Percentiles rank a stretch among this genome's conserved stretches.
phyloP scores from a whole-genome alignment of 2,113 vertebrate species.

The Pseudolaguvia tuberculata region DNA sequence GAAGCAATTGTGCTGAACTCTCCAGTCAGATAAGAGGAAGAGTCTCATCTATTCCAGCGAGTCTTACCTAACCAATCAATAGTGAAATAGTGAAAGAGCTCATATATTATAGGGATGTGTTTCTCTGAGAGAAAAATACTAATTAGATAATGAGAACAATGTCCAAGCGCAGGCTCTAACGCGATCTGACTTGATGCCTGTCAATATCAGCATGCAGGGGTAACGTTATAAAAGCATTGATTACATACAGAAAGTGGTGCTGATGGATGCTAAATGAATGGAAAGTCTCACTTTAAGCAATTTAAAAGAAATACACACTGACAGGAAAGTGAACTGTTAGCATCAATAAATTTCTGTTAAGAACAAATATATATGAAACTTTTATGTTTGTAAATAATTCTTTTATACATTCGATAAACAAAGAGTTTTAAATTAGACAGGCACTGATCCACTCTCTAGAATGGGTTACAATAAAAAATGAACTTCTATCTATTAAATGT shows the following conservation, averaged over 20 bases:
- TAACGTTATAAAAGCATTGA: conserved; percentile 25
- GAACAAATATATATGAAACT: too few species aligned
- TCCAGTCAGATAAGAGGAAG: conserved; percentile 32
- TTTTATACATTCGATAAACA: neutral
- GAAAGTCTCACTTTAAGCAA: neutral
- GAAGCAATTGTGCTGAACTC: conserved; percentile 13
- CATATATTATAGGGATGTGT: conserved; percentile 33
- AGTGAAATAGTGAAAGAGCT: conserved; percentile 42
- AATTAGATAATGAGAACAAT: conserved; percentile 23
- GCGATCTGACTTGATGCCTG: conserved; percentile 22
- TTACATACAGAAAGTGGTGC: conserved; percentile 19
- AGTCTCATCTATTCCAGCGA: conserved; percentile 22
- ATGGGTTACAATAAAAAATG: neutral
- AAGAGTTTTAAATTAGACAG: neutral
- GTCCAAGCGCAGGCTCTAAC: conserved; percentile 13
- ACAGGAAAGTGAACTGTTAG: too few species aligned
- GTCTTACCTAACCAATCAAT: conserved; percentile 43
- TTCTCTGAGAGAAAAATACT: conserved; percentile 20
- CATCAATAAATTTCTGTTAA: too few species aligned
- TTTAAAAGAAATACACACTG: neutral
- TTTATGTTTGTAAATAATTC: neutral
- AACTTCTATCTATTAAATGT: too few species aligned
- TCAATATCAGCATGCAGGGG: conserved; percentile 13
- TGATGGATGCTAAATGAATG: conserved; percentile 2
- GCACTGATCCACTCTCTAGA: neutral